phyloP scores from a whole-genome alignment of 1,140 invertebrate genomes.

The Dendroctonus valens region DNA sequence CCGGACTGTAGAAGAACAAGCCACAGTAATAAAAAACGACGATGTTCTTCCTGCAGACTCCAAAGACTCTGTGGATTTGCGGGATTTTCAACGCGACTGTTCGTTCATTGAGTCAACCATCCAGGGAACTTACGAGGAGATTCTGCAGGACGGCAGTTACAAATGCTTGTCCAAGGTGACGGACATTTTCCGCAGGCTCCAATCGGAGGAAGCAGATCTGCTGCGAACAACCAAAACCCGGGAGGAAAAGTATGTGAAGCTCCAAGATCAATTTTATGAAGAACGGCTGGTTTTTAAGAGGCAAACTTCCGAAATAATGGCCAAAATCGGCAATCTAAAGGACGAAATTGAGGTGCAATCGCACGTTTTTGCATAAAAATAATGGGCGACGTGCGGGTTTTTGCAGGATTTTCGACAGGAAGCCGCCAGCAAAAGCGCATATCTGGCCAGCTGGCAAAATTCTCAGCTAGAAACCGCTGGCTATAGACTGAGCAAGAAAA shows the following conservation, averaged over 20 bases:
- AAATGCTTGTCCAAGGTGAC: constrained; percentile 13
- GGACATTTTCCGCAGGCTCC: constrained; percentile 17
- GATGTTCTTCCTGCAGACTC: constrained; percentile 5
- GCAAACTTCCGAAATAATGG: constrained; percentile 26
- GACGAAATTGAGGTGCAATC: constrained; percentile 40
- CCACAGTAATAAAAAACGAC: constrained; percentile 7
- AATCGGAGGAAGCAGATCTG: constrained; percentile 23
- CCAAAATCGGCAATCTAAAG: constrained; percentile 40
- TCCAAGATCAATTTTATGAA: constrained; percentile 16
- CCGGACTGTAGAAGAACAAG: constrained; percentile 27
- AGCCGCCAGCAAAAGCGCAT: constrained; percentile 36
- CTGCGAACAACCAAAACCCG: constrained; percentile 16
- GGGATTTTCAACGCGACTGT: constrained; percentile 29
- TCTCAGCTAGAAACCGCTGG: constrained; percentile 36
- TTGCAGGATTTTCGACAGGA: constrained; percentile 39
- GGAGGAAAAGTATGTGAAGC: constrained; percentile 18
- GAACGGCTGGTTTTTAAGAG: constrained; percentile 15
- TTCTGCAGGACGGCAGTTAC: constrained; percentile 19
- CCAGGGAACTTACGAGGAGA: constrained; percentile 26
- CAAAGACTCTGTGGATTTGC: constrained; percentile 16
- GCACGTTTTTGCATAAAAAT: constrained; percentile 2
- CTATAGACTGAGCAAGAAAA: constrained; percentile 19
- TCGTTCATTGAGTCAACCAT: constrained; percentile 25
- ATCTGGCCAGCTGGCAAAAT: constrained; percentile 38
- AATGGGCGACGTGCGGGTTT: constrained; percentile 2